A percentile compares a stretch with the other conserved stretches of the same genome.
Conservation (phyloP, 2,888 invertebrate species). For the Drosophila antonietae region DNA sequence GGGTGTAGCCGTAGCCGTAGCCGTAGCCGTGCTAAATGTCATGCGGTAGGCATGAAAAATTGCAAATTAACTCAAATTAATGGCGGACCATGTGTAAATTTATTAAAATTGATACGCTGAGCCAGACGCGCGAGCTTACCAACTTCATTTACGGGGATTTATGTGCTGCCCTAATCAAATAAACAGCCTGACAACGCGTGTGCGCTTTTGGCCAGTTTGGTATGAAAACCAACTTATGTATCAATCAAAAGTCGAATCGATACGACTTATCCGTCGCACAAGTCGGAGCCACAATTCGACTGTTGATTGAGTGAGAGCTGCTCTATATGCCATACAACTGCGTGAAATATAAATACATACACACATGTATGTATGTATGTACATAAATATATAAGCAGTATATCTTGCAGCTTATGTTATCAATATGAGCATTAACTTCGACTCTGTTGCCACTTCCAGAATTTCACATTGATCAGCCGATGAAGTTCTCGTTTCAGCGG, state of each 20-base stretch:
- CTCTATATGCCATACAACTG: conserved; percentile 5
- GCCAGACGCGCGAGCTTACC: conserved; percentile 57
- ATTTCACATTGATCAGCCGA: conserved; percentile 39
- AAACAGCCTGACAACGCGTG: conserved; percentile 44
- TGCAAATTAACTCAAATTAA: conserved; percentile 78
- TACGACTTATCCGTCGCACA: conserved; percentile 58
- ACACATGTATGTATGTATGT: conserved; percentile 19
- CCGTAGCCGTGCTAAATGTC: conserved; percentile 47
- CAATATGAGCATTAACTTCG: conserved; percentile 69
- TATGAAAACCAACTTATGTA: conserved; percentile 46
- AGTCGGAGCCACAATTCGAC: conserved; percentile 29
- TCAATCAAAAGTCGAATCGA: conserved; percentile 80
- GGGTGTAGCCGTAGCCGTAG: neutral
- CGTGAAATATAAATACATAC: neutral
- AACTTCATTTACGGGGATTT: conserved; percentile 74
- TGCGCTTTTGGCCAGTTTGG: conserved; percentile 19
- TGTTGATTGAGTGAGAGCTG: conserved; percentile 48
- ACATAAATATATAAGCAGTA: neutral
- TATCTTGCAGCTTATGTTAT: conserved; percentile 72
- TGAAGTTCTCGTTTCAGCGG: conserved; percentile 60
- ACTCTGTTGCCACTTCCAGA: conserved; percentile 9
- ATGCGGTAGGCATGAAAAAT: conserved; percentile 70
- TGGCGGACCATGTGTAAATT: conserved; percentile 73
- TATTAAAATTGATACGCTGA: conserved; percentile 75
- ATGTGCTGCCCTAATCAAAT: conserved; percentile 59